A percentile compares a stretch with the other conserved stretches of the same genome.
Evolutionary conservation across 2,113 vertebrate genomes (phyloP).

Genomic region (Vulpes lagopus): DNA sequence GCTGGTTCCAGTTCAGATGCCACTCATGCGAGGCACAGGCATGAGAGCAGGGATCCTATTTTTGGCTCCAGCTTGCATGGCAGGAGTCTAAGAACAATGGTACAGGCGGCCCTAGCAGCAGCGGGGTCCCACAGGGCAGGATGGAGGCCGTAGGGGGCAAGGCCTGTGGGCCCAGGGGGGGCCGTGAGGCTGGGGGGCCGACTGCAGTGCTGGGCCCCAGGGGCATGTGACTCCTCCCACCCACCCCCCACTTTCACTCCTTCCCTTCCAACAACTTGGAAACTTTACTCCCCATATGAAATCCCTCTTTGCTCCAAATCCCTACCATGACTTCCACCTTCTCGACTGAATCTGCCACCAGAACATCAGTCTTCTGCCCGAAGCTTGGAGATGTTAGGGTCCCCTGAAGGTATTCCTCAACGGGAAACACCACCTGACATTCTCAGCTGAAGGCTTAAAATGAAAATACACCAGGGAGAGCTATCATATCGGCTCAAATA

Average conservation of each 20-base stretch:
- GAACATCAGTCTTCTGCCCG: not conserved
- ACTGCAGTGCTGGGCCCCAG: not conserved
- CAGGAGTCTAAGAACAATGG: no score
- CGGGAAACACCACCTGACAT: not conserved
- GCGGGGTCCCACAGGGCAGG: accelerated
- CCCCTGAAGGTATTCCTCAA: not conserved
- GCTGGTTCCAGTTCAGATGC: not conserved
- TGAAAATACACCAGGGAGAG: not conserved
- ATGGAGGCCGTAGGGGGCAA: accelerated
- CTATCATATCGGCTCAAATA: not conserved
- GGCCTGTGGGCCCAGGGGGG: not conserved
- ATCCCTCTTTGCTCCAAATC: not conserved
- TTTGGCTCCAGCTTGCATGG: not conserved
- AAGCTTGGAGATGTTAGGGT: not conserved
- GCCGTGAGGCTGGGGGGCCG: accelerated
- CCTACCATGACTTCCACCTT: not conserved
- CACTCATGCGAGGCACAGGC: not conserved
- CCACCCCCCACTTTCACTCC: not conserved
- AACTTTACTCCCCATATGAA: not conserved
- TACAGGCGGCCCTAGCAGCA: not conserved
- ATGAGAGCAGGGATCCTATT: not conserved
- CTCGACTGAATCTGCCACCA: not conserved
- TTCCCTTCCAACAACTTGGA: not conserved
- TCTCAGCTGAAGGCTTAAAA: slow-evolving; percentile 33
- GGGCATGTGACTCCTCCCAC: no score